Evolutionary conservation across 2,888 invertebrate genomes (phyloP).

Genomic region (Drosophila birchii): DNA sequence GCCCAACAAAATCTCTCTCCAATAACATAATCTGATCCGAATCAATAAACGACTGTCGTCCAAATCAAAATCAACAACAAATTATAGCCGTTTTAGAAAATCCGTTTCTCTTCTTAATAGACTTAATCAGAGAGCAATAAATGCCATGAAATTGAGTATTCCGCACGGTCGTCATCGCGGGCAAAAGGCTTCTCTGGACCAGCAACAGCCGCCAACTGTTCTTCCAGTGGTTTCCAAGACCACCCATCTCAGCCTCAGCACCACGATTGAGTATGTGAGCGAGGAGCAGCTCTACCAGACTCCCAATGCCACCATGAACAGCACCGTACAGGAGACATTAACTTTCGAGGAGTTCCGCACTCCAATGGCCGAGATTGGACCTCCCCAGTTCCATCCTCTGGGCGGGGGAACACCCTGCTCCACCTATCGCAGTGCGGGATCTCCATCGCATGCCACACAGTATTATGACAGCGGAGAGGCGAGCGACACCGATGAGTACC

Average conservation of each 20-base stretch:
- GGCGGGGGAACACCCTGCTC: slow-evolving; percentile 64
- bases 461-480: slow-evolving; percentile 71
- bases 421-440: slow-evolving; percentile 65
- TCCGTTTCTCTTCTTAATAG: slow-evolving; percentile 85
- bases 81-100: slow-evolving; percentile 84
- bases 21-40: slow-evolving; percentile 28
- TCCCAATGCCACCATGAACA: slow-evolving; percentile 82
- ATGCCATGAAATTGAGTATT: slow-evolving; percentile 84
- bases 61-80: slow-evolving; percentile 38
- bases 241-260: slow-evolving; percentile 46
- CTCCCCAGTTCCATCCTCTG: slow-evolving; percentile 48
- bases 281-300: slow-evolving; percentile 82
- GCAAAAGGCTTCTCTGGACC: slow-evolving; percentile 18
- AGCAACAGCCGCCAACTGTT: slow-evolving; percentile 35
- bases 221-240: slow-evolving; percentile 1
- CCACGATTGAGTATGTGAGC: slow-evolving; percentile 69
- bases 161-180: slow-evolving; percentile 68
- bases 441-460: slow-evolving; percentile 67
- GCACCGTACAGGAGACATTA: slow-evolving; percentile 49
- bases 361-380: slow-evolving; percentile 81
- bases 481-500: slow-evolving; percentile 65
- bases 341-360: slow-evolving; percentile 82
- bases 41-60: slow-evolving; percentile 51
- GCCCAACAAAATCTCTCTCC: slow-evolving; percentile 44
- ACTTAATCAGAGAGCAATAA: slow-evolving; percentile 84